These are phyloP conservation scores for Dicrostonyx torquatus DNA, from an alignment of 2,797 vertebrate genomes.

Conservation along the genomic window DNA sequence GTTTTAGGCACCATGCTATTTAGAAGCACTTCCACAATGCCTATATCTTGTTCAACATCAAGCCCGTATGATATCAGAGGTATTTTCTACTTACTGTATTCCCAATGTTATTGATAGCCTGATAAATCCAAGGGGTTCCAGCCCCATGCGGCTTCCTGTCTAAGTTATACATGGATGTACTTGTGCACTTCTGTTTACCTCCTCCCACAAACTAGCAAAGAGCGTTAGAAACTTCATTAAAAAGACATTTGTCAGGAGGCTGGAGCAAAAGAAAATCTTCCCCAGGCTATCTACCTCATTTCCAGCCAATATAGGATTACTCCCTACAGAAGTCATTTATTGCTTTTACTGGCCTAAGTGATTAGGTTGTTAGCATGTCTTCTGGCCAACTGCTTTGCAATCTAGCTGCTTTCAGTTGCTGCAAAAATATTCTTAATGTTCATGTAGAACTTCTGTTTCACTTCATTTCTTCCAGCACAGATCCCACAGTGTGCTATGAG, in stretches of 20 bases:
- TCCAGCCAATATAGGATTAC: constrained; percentile 57
- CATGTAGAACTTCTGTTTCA: constrained; percentile 43
- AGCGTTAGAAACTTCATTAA: constrained; percentile 72
- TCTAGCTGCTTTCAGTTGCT: constrained; percentile 54
- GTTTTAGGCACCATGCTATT: not conserved
- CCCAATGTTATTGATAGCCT: constrained; percentile 34
- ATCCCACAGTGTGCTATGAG: not conserved
- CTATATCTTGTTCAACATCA: not conserved
- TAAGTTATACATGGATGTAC: constrained; percentile 1
- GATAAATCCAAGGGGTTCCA: not conserved
- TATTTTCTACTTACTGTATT: constrained; percentile 33
- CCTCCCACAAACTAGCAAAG: constrained; percentile 29
- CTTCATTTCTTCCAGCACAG: constrained; percentile 61
- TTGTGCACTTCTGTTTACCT: constrained; percentile 56
- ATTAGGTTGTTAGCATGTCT: constrained; percentile 68
- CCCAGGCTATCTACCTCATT: constrained; percentile 64
- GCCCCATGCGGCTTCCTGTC: not conserved
- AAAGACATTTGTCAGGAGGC: constrained; percentile 69
- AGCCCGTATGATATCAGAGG: not conserved
- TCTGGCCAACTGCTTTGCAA: constrained; percentile 64
- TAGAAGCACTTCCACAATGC: not conserved
- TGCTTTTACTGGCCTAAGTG: constrained; percentile 68
- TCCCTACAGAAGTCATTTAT: constrained; percentile 67
- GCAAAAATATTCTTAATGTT: constrained; percentile 60
- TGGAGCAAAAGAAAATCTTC: constrained; percentile 56